Conservation (phyloP, 2,888 invertebrate genomes). For the Euclidia mi region DNA sequence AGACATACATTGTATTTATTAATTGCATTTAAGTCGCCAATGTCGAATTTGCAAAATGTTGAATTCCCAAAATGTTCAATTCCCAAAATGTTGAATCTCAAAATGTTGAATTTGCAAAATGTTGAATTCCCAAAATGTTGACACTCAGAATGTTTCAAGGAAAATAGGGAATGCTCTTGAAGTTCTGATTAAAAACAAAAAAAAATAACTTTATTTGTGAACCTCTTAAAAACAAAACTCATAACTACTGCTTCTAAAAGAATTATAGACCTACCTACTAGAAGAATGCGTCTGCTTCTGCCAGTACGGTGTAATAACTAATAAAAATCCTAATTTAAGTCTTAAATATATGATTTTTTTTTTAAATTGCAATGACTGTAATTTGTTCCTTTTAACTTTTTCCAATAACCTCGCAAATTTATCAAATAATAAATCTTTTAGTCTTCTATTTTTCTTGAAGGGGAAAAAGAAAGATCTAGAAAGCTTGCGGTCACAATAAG, state of each 20-base stretch:
- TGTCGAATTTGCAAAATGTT: too few species aligned
- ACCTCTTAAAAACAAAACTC: conserved; percentile 7
- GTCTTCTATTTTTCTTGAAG: conserved; percentile 4
- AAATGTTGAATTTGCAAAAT: too few species aligned
- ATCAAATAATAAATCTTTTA: conserved; percentile 2
- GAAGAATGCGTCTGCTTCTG: not conserved
- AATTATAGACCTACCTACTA: conserved; percentile 4
- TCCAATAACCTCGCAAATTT: too few species aligned
- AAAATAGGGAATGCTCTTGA: too few species aligned
- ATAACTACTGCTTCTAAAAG: conserved; percentile 1
- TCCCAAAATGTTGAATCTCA: too few species aligned
- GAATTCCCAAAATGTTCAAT: too few species aligned
- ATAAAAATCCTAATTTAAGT: not conserved
- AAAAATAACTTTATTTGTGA: not conserved
- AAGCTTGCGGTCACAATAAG: too few species aligned
- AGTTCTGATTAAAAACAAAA: too few species aligned
- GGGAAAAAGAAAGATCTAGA: not conserved
- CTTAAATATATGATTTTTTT: conserved; percentile 1
- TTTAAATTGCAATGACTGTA: conserved; percentile 2
- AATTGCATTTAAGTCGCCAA: too few species aligned
- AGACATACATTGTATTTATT: too few species aligned
- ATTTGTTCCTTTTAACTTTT: conserved; percentile 2
- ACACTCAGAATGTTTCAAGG: too few species aligned
- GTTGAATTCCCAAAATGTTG: too few species aligned
- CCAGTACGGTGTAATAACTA: not conserved